Base-by-base conservation (phyloP, 2,797 vertebrate genomes). In the Pangasius djambal region DNA sequence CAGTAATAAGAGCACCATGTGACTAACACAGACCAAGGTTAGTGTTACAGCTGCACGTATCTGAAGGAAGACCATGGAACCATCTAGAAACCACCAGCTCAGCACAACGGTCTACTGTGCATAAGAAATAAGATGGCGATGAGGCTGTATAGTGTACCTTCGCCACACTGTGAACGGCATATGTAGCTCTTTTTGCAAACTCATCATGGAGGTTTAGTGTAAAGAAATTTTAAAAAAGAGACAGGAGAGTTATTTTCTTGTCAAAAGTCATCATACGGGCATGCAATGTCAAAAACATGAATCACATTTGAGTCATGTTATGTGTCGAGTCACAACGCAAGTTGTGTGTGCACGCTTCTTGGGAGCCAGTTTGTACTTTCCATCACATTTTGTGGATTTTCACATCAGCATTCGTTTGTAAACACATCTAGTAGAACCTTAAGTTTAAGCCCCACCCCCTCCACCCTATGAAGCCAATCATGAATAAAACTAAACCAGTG, bases 1-100 rank as follows among this genome's bases (percentile, higher is more conserved):
- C 89, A 91, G 89, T 90, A 91, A 89, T 90, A 85, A 90, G 91
- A 92, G 91, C 90, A 92, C 90, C 91, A 89, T 91, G 86, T 87
- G 88, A 88, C 78, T 79, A 89, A 91, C 90, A 90, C 85, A 81
- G 79, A 91, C 67, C 83, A 57, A 86, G 86, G 85, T 89, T 83
- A 92, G 86, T 86, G 88, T 89, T 90, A 89, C 83, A 75, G 69
- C 86, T 79, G 88, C 86, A 72, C 63, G 52, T 48, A 90, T 81
- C 59, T 87, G 84, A 84, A 79, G 87, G 90, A 92, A 89, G 90
- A 88, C 85, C 82, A 88, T 69, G 75, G 82, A 81, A 86, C 74
- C 18, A 85, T 86, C 59, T 34, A 86, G 70, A 85, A 86, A 75
- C 61, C 59, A 90, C 20, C 86, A 55, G 82, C 84, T 87, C 65